Evolutionary conservation across 92 coral and sea anemone genomes (phyloP).

Genomic region (Plumapathes pennacea): DNA sequence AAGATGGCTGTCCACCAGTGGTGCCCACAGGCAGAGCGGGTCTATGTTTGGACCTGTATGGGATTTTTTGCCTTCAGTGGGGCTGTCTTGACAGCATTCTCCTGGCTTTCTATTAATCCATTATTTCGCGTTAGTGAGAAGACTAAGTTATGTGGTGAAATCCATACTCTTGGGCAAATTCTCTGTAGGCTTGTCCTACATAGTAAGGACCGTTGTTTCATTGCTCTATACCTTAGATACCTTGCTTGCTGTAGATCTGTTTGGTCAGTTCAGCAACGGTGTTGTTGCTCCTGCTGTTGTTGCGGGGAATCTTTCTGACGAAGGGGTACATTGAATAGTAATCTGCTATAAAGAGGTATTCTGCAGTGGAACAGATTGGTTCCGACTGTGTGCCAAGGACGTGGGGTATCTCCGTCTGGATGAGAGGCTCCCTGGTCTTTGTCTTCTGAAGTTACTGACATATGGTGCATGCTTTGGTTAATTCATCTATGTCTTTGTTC

Average conservation of each 20-base stretch:
- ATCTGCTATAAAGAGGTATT: slow-evolving; percentile 33
- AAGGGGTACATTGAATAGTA: slow-evolving; percentile 52
- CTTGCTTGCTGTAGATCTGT: slow-evolving; percentile 57
- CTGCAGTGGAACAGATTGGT: slow-evolving; percentile 20
- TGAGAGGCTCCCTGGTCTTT: slow-evolving; percentile 43
- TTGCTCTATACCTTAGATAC: slow-evolving; percentile 33
- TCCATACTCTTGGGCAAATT: slow-evolving; percentile 44
- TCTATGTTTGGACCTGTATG: too few species aligned
- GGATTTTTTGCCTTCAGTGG: too few species aligned
- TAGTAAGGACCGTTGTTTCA: slow-evolving; percentile 65
- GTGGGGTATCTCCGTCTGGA: slow-evolving; percentile 56
- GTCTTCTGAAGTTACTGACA: too few species aligned
- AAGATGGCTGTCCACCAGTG: too few species aligned
- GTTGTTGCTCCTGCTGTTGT: slow-evolving; percentile 49
- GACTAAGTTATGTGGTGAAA: slow-evolving; percentile 57
- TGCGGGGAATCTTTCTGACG: slow-evolving; percentile 55
- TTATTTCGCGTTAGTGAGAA: slow-evolving; percentile 47
- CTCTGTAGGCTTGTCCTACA: slow-evolving; percentile 23
- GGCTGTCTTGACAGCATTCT: slow-evolving; percentile 31
- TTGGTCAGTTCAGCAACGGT: slow-evolving; percentile 40
- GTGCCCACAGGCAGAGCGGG: too few species aligned
- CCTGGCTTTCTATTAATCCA: slow-evolving; percentile 59
- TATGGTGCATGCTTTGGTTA: too few species aligned
- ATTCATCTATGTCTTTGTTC: slow-evolving; percentile 52
- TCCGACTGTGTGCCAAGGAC: slow-evolving; percentile 39